These are phyloP conservation scores for Nomia melanderi DNA, from an alignment of 1,140 invertebrate species.

Conservation along the genomic window DNA sequence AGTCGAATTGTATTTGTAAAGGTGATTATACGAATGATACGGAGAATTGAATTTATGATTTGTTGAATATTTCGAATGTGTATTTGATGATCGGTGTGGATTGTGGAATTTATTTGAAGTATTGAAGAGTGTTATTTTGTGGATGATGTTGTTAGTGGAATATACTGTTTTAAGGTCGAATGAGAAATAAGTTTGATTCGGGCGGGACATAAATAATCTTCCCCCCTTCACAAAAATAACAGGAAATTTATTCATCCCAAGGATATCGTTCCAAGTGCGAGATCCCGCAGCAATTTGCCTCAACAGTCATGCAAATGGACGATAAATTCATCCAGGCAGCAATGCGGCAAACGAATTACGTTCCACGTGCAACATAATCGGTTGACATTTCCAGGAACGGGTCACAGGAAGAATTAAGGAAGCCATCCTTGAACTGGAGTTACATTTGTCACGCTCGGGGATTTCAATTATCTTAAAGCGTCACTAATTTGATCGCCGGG, in stretches of 20 bases:
- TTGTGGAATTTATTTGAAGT: no score
- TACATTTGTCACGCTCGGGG: background rate
- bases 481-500: background rate
- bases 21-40: no score
- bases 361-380: background rate
- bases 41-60: no score
- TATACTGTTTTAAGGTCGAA: no score
- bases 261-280: background rate
- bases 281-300: background rate
- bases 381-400: background rate
- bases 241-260: background rate
- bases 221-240: background rate
- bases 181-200: no score
- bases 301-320: background rate
- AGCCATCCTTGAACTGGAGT: background rate
- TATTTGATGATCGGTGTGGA: no score
- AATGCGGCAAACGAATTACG: background rate
- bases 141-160: no score
- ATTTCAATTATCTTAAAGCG: background rate
- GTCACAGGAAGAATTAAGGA: conserved; percentile 11
- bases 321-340: background rate
- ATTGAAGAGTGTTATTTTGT: no score
- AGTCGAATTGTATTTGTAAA: no score
- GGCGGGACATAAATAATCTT: background rate
- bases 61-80: no score